phyloP scores from a whole-genome alignment of 92 coral and sea anemone genomes.

The Epizoanthus rinbou region DNA sequence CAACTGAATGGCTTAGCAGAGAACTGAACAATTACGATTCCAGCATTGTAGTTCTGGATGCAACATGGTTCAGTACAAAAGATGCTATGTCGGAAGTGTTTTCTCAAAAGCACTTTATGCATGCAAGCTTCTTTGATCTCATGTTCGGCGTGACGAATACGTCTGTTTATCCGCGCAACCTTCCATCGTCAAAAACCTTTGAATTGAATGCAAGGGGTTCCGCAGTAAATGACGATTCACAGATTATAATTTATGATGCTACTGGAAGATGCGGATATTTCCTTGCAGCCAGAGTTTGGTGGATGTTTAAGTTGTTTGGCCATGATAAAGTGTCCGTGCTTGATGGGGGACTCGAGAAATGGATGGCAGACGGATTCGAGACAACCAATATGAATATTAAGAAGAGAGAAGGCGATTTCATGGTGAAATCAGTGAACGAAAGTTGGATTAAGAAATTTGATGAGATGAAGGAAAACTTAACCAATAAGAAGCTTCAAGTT shows the following conservation, averaged over 20 bases:
- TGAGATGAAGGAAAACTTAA: conserved; percentile 68
- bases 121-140: conserved; percentile 65
- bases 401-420: conserved; percentile 70
- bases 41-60: conserved; percentile 61
- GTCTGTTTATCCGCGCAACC: conserved; percentile 60
- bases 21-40: conserved; percentile 25
- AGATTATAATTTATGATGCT: conserved; percentile 71
- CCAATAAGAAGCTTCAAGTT: conserved; percentile 55
- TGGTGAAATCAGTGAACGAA: conserved; percentile 41
- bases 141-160: conserved; percentile 60
- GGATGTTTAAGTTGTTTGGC: conserved; percentile 86
- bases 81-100: conserved; percentile 65
- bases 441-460: conserved; percentile 60
- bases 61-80: conserved; percentile 71
- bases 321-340: conserved; percentile 80
- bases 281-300: conserved; percentile 74
- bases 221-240: conserved; percentile 66
- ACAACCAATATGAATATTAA: conserved; percentile 68
- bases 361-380: conserved; percentile 76
- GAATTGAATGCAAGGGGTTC: conserved; percentile 73
- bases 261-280: conserved; percentile 71
- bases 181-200: conserved; percentile 63
- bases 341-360: conserved; percentile 82
- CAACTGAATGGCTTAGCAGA: conserved; percentile 71
- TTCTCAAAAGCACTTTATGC: conserved; percentile 59